Base-by-base conservation (phyloP, 1,140 invertebrate genomes). In the Ephestia elutella region DNA sequence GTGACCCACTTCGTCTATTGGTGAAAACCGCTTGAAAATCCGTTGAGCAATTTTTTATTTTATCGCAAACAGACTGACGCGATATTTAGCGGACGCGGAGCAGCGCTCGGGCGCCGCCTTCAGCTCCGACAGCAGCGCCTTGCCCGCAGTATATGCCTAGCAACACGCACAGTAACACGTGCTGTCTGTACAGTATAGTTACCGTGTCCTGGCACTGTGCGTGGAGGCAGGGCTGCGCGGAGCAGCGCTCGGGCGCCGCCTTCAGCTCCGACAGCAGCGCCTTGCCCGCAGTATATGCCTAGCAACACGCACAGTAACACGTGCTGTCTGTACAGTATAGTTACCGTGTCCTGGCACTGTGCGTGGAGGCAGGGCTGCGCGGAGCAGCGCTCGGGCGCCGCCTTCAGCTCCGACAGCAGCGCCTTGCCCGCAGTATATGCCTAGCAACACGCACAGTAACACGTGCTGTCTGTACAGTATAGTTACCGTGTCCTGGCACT, bases 381-480 rank as follows among this genome's bases (percentile, higher is more conserved):
- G 49, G 82, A 73, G 76, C 92, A 93, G 56, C 84, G 75, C 73
- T 85, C n/a, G n/a, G n/a, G n/a, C n/a, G n/a, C 82, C 77, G 90
- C 90, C 54, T 77, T 68, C 20, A 82, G 78, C 63, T 89, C 81
- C 30, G 89, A 89, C 62, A 28, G 25, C 25, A 84, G 73, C 60
- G 83, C 77, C 79, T 84, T 87, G 71, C 80, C 75, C 91, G 83
- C 94, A 95, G 70, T 90, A 89, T 71, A 82, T 76, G 68, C 94
- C 94, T 82, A 86, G 85, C 64, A 96, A 98, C 71, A 97, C 92
- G 80, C 97, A 98, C 1, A 89, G 90, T 28, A 3, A 28, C 25
- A 28, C n/a, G n/a, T n/a, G n/a, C n/a, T n/a, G n/a, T n/a, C n/a
- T n/a, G n/a, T n/a, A n/a, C n/a, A n/a, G n/a, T n/a, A n/a, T n/a